A percentile compares a stretch with the other conserved stretches of the same genome.
These are phyloP conservation scores for Epistrophe eligans DNA, from an alignment of 2,888 invertebrate species.

Conservation along the genomic window DNA sequence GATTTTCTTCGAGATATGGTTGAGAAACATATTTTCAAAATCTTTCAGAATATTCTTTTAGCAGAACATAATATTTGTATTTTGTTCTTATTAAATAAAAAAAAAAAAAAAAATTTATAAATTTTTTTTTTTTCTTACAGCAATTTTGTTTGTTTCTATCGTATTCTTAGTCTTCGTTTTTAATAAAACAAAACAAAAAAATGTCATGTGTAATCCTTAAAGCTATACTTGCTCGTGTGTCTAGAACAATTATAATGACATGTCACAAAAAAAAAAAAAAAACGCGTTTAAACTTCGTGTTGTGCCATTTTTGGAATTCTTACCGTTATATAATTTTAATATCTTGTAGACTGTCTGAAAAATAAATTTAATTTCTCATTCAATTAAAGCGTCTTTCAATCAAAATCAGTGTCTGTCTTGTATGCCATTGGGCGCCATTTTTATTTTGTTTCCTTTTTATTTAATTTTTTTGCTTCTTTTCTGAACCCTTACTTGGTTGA, in stretches of 20 bases:
- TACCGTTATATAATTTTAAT: background rate
- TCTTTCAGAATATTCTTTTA: too few species aligned
- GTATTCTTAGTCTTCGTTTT: background rate
- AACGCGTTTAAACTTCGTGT: background rate
- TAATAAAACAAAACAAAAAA: background rate
- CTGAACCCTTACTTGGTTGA: background rate
- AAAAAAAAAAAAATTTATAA: background rate
- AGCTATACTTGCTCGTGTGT: background rate
- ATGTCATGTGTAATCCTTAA: background rate
- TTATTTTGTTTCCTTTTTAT: background rate
- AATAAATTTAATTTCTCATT: slow-evolving; percentile 6
- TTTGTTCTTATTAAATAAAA: too few species aligned
- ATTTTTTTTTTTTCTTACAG: background rate
- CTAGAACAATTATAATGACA: background rate
- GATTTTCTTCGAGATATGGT: background rate
- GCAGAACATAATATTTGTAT: too few species aligned
- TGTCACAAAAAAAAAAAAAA: background rate
- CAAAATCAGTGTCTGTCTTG: slow-evolving; percentile 24
- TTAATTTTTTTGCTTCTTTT: background rate
- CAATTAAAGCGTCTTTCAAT: slow-evolving; percentile 24
- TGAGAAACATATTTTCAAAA: background rate
- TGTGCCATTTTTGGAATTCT: background rate
- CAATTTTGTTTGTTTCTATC: background rate
- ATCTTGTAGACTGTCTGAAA: background rate
- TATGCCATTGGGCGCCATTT: slow-evolving; percentile 12